A percentile compares a stretch with the other conserved stretches of the same genome.
phyloP scores from a whole-genome alignment of 2,113 vertebrate species.

The Emberiza fucata region DNA sequence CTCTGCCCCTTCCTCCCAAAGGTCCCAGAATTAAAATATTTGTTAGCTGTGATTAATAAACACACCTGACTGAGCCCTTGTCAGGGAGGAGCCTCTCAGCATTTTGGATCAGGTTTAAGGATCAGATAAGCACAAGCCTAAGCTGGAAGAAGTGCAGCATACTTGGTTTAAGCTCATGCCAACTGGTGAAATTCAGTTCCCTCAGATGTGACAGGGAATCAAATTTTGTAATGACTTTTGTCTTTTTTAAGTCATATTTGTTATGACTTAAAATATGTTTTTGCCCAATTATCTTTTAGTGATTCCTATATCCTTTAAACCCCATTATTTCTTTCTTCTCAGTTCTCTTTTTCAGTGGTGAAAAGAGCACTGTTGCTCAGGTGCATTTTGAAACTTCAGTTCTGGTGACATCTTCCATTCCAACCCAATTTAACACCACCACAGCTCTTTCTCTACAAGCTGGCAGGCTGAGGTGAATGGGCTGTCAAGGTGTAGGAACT shows the following conservation, averaged over 20 bases:
- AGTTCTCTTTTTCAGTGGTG: neutral
- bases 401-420: neutral
- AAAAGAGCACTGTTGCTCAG: neutral
- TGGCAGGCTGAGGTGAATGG: neutral
- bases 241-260: neutral
- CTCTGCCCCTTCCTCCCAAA: neutral
- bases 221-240: too few relatives aligned
- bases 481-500: neutral
- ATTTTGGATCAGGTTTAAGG: neutral
- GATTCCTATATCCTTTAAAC: neutral
- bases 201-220: neutral
- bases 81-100: neutral
- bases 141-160: neutral
- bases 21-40: slow-evolving; percentile 25
- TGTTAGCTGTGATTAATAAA: slow-evolving; percentile 20
- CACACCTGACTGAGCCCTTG: neutral
- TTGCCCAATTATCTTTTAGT: neutral
- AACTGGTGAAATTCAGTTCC: neutral
- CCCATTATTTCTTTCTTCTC: neutral
- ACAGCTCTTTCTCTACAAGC: neutral
- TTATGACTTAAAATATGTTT: neutral
- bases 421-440: neutral
- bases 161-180: neutral
- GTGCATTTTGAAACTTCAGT: neutral
- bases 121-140: neutral